A percentile compares a stretch with the other conserved stretches of the same genome.
Evolutionary conservation across 2,113 vertebrate species (phyloP).

Genomic region (Theristicus caerulescens): DNA sequence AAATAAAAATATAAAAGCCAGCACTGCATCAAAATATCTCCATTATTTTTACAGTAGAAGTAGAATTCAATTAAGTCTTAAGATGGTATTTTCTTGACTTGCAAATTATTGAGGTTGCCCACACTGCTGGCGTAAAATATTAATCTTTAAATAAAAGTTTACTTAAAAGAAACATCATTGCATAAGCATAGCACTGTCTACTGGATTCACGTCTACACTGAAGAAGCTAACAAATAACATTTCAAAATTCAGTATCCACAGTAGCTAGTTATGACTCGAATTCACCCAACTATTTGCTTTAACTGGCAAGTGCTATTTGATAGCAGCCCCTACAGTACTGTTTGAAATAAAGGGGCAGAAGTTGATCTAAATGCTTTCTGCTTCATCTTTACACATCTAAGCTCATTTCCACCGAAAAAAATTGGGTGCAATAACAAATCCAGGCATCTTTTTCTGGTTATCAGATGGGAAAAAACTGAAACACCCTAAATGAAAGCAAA

Average conservation of each 20-base stretch:
- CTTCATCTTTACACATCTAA: background rate
- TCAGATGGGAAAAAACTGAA: background rate
- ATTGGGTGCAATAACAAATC: background rate
- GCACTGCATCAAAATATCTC: background rate
- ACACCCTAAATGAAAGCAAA: background rate
- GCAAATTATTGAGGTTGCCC: background rate
- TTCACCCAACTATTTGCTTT: background rate
- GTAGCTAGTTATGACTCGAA: background rate
- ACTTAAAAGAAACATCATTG: background rate
- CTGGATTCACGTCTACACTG: background rate
- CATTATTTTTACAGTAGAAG: background rate
- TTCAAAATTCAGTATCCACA: background rate
- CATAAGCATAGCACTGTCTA: background rate
- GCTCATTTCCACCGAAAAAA: background rate
- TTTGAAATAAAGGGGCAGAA: background rate
- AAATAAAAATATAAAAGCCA: background rate
- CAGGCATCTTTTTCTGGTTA: background rate
- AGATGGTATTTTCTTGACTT: background rate
- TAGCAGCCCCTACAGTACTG: background rate
- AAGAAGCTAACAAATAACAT: background rate
- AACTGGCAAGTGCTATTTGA: background rate
- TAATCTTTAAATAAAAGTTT: background rate
- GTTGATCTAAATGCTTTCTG: background rate
- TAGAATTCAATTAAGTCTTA: background rate
- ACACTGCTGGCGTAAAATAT: background rate